phyloP scores from a whole-genome alignment of 2,888 invertebrate species.

The Synanthedon tipuliformis region DNA sequence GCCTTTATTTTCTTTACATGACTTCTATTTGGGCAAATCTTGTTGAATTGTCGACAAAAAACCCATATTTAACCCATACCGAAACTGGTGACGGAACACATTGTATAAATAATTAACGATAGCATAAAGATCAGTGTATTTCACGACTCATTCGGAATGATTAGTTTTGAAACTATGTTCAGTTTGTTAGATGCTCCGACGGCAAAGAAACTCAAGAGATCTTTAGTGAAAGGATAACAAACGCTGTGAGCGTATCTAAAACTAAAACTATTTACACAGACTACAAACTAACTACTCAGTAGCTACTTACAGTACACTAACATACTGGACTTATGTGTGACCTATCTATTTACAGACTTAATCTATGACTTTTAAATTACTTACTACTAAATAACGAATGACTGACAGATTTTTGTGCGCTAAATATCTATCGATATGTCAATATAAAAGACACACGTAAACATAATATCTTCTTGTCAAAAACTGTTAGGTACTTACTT shows the following conservation, averaged over 20 bases:
- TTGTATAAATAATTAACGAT: neutral
- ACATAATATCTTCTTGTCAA: too few species aligned
- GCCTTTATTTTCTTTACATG: too few species aligned
- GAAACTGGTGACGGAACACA: neutral
- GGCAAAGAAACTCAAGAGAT: slow-evolving; percentile 68
- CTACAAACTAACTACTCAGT: neutral
- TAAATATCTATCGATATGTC: slow-evolving; percentile 1
- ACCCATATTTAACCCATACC: too few species aligned
- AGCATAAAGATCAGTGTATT: too few species aligned
- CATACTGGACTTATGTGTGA: neutral
- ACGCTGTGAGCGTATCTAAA: slow-evolving; percentile 35
- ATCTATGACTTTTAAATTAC: slow-evolving; percentile 58
- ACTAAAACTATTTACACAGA: neutral
- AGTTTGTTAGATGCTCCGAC: slow-evolving; percentile 45
- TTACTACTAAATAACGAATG: slow-evolving; percentile 56
- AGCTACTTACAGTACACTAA: neutral
- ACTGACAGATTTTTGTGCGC: slow-evolving; percentile 35
- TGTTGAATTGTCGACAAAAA: too few species aligned
- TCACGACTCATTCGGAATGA: too few species aligned
- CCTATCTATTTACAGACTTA: slow-evolving; percentile 25
- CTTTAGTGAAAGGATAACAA: slow-evolving; percentile 69
- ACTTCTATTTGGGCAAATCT: too few species aligned
- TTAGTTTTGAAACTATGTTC: slow-evolving; percentile 38
- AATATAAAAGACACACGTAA: too few species aligned
- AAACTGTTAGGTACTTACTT: too few species aligned